Evolutionary conservation across 2,797 vertebrate species (phyloP).

Genomic region (Chelmon rostratus): DNA sequence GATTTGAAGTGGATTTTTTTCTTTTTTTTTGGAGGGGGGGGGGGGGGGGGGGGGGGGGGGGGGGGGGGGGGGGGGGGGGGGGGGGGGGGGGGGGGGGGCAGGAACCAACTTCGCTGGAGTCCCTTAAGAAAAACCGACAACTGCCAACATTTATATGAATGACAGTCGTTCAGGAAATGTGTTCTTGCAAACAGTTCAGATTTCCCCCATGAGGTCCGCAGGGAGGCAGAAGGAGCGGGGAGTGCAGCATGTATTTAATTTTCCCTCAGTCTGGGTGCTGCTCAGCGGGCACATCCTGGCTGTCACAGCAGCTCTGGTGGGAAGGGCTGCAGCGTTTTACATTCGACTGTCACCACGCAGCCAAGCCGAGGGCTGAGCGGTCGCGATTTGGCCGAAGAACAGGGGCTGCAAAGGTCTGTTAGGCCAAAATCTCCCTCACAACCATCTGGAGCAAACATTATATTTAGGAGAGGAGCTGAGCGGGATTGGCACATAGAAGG

Average conservation of each 20-base stretch:
- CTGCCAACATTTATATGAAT: conserved; percentile 24
- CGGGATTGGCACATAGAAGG: not conserved
- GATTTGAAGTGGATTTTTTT: not conserved
- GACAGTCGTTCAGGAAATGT: conserved; percentile 42
- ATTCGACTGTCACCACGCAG: conserved; percentile 42
- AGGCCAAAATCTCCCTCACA: conserved; percentile 40
- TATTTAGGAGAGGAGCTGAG: conserved; percentile 24
- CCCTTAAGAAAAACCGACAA: conserved; percentile 33
- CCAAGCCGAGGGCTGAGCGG: conserved; percentile 10
- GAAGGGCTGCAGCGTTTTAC: conserved; percentile 44
- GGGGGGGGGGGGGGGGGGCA: no score
- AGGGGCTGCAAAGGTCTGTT: conserved; percentile 48
- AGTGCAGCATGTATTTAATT: conserved; percentile 56
- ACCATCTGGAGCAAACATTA: conserved; percentile 52
- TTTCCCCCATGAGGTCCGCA: conserved; percentile 33
- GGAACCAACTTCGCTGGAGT: conserved; percentile 25
- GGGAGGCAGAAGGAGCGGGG: conserved; percentile 18
- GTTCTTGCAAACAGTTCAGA: conserved; percentile 40
- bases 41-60: no score
- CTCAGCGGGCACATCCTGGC: conserved; percentile 49
- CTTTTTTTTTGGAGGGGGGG: not conserved
- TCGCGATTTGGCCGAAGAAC: conserved; percentile 41
- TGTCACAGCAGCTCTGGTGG: conserved; percentile 39
- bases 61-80: no score
- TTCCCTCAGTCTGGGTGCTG: conserved; percentile 47